Evolutionary conservation across 1,140 invertebrate species (phyloP).

Genomic region (Pseudomyrmex concolor): DNA sequence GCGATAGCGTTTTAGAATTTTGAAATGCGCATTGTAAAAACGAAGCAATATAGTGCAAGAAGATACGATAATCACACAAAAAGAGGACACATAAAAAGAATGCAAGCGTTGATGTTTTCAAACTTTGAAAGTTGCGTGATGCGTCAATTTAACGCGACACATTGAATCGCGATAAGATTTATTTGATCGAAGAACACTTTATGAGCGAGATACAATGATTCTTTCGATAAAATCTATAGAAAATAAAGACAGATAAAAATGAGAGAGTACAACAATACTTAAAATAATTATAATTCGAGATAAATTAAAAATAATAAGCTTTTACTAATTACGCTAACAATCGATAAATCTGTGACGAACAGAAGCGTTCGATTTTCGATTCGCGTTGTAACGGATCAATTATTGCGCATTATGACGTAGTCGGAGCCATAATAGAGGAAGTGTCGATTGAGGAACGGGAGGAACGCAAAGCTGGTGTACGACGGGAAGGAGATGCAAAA

Average conservation of each 20-base stretch:
- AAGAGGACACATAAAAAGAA: not conserved
- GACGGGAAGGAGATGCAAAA: not conserved
- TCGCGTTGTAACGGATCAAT: slow-evolving; percentile 51
- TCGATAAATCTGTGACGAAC: not conserved
- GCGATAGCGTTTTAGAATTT: slow-evolving; percentile 32
- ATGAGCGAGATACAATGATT: not conserved
- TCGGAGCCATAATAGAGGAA: slow-evolving; percentile 41
- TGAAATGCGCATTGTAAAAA: not conserved
- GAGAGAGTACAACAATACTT: no score
- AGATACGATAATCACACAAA: not conserved
- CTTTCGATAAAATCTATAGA: not conserved
- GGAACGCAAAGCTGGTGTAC: not conserved
- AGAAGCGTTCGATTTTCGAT: slow-evolving; percentile 20
- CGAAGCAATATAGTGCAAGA: not conserved
- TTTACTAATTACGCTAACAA: not conserved
- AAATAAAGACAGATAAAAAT: no score
- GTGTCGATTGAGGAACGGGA: slow-evolving; percentile 22
- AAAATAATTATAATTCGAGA: no score
- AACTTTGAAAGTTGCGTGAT: not conserved
- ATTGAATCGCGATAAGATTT: not conserved
- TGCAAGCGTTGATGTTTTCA: not conserved
- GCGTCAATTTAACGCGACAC: not conserved
- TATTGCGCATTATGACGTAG: slow-evolving; percentile 43
- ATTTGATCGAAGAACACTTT: not conserved
- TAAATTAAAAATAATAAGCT: not conserved